Evolutionary conservation across 2,888 invertebrate genomes (phyloP), one percentile per base, ranked within the genome.

Genomic region (Limnephilus rhombicus): DNA sequence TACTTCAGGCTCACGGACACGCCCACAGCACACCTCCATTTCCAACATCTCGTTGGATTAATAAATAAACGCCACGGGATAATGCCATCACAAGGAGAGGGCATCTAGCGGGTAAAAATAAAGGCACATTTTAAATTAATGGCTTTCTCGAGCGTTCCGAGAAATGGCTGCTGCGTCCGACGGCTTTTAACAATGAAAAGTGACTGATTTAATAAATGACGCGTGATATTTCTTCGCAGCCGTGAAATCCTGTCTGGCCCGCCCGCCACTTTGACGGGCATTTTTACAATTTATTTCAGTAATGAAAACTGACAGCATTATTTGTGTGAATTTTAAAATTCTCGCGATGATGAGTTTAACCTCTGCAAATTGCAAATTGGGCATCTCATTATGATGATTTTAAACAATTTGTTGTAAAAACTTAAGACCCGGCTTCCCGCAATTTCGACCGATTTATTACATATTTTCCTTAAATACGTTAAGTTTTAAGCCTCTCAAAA

Each of bases 181-280:
- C 86, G 18, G 86, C 29, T 86, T 37, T 37, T 15, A 49, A 86
- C 86, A 86, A 86, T 86, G 86, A 86, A 86, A 53, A 86, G 49
- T 49, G 86, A 86, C 49, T 86, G 86, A 86, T 53, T 86, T 53
- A 86, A 86, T 86, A 86, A 86, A 86, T 45, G 45, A 86, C 29
- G 49, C 49, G 13, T 49, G 86, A 86, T 86, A 53, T 53, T 53
- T 86, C 86, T 45, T 49, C 29, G 29, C 24, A 86, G 49, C 49
- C 49, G 86, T 86, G 49, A 86, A 86, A 86, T 86, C 18, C 86
- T 29, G 86, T n/a, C 45, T 86, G 86, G 45, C 45, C 29, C 86
- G 29, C 45, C 15, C 24, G 49, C 86, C 86, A 86, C 45, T 86
- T 37, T 45, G 86, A 45, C 29, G 86, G 37, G 49, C 31, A 86